phyloP scores from a whole-genome alignment of 2,888 invertebrate genomes.

The Pocota personata region DNA sequence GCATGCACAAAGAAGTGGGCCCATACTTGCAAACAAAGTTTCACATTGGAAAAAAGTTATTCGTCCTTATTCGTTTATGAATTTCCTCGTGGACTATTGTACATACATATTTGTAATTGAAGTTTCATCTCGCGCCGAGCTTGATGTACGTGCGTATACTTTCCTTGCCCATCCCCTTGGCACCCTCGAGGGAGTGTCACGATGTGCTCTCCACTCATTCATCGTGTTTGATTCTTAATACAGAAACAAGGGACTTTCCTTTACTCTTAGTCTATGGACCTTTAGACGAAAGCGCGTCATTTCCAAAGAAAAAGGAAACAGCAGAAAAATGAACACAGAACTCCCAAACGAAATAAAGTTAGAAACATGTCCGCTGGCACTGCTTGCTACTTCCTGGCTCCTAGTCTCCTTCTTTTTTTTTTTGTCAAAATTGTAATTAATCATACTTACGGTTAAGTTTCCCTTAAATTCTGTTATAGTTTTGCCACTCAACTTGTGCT shows the following conservation, averaged over 20 bases:
- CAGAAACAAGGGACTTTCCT: neutral
- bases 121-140: neutral
- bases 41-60: neutral
- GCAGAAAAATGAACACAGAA: neutral
- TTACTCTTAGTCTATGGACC: neutral
- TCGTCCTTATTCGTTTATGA: constrained; percentile 25
- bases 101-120: no score
- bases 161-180: neutral
- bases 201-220: neutral
- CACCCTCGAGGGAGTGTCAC: neutral
- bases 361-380: constrained; percentile 41
- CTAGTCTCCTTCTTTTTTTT: neutral
- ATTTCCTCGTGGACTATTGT: neutral
- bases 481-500: constrained; percentile 52
- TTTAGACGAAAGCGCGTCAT: neutral
- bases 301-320: neutral
- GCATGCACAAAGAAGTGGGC: no score
- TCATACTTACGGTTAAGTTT: constrained; percentile 70
- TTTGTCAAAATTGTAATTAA: constrained; percentile 70
- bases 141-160: constrained; percentile 1
- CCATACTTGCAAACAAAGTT: constrained; percentile 3
- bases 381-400: neutral
- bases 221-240: neutral
- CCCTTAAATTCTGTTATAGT: constrained; percentile 62
- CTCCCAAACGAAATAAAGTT: constrained; percentile 39